These are phyloP conservation scores for Priocnemis perturbator DNA, from an alignment of 2,888 invertebrate genomes.

Conservation along the genomic window DNA sequence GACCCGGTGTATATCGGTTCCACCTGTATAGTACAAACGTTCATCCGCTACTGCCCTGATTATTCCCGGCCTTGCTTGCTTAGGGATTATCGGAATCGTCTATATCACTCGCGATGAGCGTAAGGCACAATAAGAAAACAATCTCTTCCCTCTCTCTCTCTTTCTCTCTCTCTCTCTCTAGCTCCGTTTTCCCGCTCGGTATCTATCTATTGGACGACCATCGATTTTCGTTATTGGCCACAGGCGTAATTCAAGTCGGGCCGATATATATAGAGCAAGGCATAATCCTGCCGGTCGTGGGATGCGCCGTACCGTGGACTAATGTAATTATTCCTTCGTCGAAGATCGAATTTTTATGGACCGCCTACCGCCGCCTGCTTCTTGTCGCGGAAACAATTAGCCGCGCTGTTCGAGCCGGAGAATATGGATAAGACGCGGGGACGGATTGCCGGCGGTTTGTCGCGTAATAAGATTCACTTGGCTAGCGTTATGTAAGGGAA, in stretches of 20 bases:
- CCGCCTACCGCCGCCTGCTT: too few relatives aligned
- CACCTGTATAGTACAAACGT: background rate
- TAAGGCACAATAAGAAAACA: conserved; percentile 15
- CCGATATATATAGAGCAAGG: background rate
- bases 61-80: conserved; percentile 2
- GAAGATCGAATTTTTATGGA: too few relatives aligned
- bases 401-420: too few relatives aligned
- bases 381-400: too few relatives aligned
- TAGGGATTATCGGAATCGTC: conserved; percentile 31
- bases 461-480: too few relatives aligned
- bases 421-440: too few relatives aligned
- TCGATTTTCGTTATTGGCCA: conserved; percentile 4
- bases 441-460: too few relatives aligned
- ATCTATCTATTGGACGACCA: background rate
- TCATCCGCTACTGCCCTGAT: conserved; percentile 21
- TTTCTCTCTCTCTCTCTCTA: background rate
- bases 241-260: conserved; percentile 2
- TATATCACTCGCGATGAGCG: conserved; percentile 1
- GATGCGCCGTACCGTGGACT: too few relatives aligned
- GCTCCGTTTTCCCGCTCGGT: background rate
- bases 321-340: too few relatives aligned
- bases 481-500: too few relatives aligned
- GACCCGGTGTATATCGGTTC: background rate
- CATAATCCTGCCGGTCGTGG: too few relatives aligned
- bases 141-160: conserved; percentile 6